Evolutionary conservation across 1,140 invertebrate species (phyloP).

Genomic region (Drosophila subobscura): DNA sequence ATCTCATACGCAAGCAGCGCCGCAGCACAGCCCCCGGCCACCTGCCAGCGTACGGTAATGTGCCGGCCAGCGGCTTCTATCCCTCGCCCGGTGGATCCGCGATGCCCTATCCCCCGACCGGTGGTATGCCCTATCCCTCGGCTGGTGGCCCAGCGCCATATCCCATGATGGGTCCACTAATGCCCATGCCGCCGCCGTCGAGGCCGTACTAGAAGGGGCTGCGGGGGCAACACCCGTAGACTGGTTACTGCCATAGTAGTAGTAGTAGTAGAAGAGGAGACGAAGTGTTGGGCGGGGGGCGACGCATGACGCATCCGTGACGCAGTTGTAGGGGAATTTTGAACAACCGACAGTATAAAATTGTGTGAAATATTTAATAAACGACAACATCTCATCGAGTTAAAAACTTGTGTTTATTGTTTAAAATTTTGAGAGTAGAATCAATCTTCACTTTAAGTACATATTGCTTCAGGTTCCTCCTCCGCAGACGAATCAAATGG

Average conservation of each 20-base stretch:
- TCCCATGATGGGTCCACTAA: slow-evolving; percentile 84
- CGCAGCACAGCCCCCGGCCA: slow-evolving; percentile 53
- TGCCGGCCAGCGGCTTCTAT: slow-evolving; percentile 64
- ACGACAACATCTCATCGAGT: slow-evolving; percentile 13
- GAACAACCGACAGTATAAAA: not conserved
- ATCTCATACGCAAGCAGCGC: slow-evolving; percentile 86
- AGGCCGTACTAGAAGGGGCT: slow-evolving; percentile 55
- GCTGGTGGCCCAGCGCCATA: slow-evolving; percentile 79
- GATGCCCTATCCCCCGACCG: slow-evolving; percentile 84
- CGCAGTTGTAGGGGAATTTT: too few species aligned
- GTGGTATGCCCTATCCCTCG: slow-evolving; percentile 57
- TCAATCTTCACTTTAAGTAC: slow-evolving; percentile 69
- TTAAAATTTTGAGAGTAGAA: slow-evolving; percentile 61
- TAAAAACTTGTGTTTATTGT: slow-evolving; percentile 73
- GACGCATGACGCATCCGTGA: not conserved
- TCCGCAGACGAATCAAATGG: slow-evolving; percentile 31
- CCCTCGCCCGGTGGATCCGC: slow-evolving; percentile 20
- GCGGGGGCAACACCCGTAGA: not conserved
- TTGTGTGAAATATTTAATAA: slow-evolving; percentile 3
- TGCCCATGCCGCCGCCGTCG: slow-evolving; percentile 85
- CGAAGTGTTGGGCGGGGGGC: too few species aligned
- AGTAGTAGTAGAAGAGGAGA: too few species aligned
- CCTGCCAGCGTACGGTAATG: slow-evolving; percentile 58
- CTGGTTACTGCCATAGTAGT: slow-evolving; percentile 16
- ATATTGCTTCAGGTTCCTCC: slow-evolving; percentile 56